phyloP scores from a whole-genome alignment of 2,113 vertebrate species.

The Xenus cinereus region DNA sequence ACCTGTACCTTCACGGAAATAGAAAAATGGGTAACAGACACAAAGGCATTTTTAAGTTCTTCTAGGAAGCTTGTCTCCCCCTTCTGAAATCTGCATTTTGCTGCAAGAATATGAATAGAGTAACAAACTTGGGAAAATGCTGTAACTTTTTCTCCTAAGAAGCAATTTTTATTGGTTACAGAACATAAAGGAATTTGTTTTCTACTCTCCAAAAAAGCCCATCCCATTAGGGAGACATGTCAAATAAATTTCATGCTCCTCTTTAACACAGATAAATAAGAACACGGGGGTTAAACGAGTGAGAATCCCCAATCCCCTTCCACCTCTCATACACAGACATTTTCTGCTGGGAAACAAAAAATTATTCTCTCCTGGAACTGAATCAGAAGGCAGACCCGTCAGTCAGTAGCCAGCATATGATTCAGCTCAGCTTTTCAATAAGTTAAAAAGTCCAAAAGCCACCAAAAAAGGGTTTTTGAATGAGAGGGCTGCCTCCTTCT shows the following conservation, averaged over 20 bases:
- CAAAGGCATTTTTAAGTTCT: neutral
- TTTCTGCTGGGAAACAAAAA: conserved; percentile 73
- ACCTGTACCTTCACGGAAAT: neutral
- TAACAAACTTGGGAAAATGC: neutral
- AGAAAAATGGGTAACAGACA: neutral
- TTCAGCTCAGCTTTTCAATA: conserved; percentile 70
- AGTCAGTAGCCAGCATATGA: conserved; percentile 71
- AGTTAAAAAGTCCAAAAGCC: conserved; percentile 63
- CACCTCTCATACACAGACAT: conserved; percentile 58
- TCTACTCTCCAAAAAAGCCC: neutral
- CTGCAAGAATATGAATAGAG: neutral
- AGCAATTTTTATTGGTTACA: conserved; percentile 44
- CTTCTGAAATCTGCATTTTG: conserved; percentile 14
- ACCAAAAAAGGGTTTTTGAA: conserved; percentile 55
- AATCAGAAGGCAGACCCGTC: conserved; percentile 73
- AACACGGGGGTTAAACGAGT: conserved; percentile 31
- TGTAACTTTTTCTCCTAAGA: neutral
- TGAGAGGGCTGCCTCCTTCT: conserved; percentile 13
- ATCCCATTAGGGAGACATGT: neutral
- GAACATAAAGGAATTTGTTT: conserved; percentile 47
- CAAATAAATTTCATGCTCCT: conserved; percentile 41
- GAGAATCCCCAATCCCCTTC: conserved; percentile 57
- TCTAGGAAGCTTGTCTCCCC: neutral
- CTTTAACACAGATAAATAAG: conserved; percentile 50
- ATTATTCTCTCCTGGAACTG: conserved; percentile 69